A percentile compares a stretch with the other conserved stretches of the same genome.
Evolutionary conservation across 2,797 vertebrate species (phyloP).

Genomic region (Chaetophractus vellerosus): DNA sequence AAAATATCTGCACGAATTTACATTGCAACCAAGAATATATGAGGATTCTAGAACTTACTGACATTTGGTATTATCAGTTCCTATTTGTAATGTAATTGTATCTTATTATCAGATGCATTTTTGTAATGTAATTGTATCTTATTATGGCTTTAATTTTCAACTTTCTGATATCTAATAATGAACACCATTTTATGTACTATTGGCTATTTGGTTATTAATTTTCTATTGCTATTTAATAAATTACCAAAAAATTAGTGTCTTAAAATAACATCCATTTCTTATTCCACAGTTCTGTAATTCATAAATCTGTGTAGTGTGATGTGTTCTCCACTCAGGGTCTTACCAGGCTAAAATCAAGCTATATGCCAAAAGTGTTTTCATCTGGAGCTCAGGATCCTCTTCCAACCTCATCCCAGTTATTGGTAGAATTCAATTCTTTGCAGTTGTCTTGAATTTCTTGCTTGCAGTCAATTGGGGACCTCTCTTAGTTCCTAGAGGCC

Average conservation of each 20-base stretch:
- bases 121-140: too few relatives aligned
- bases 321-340: neutral
- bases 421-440: neutral
- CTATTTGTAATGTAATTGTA: too few relatives aligned
- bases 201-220: neutral
- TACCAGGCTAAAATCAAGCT: neutral
- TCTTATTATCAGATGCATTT: too few relatives aligned
- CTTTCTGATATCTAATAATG: too few relatives aligned
- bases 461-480: neutral
- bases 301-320: neutral
- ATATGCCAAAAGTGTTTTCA: neutral
- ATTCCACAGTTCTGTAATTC: neutral
- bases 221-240: neutral
- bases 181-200: too few relatives aligned
- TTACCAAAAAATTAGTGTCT: neutral
- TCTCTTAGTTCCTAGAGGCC: neutral
- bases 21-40: too few relatives aligned
- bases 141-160: too few relatives aligned
- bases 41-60: too few relatives aligned
- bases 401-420: neutral
- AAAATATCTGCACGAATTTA: too few relatives aligned
- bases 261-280: neutral
- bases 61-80: too few relatives aligned
- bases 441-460: neutral
- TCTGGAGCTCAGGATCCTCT: neutral